These are phyloP conservation scores for Auanema freiburgensis DNA, from an alignment of 2,888 invertebrate genomes.

Conservation along the genomic window DNA sequence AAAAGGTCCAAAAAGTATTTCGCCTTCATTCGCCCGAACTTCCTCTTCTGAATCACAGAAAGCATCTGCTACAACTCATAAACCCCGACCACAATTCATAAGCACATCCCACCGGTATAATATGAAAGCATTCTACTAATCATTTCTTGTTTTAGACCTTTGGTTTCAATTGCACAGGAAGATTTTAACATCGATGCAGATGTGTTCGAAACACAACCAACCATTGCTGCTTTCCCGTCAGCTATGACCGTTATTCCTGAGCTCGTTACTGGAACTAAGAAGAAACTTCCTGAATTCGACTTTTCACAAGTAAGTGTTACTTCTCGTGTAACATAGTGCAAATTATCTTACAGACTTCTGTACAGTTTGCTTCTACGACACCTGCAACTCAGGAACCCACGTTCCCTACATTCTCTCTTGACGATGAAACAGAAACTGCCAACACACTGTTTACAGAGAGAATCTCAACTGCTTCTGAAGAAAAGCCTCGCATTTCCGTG, in stretches of 20 bases:
- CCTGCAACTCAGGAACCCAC: too few species aligned
- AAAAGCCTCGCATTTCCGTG: background rate
- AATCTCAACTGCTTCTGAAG: background rate
- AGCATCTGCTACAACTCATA: background rate
- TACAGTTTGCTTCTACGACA: too few species aligned
- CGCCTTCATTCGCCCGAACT: conserved; percentile 19
- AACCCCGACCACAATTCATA: conserved; percentile 19
- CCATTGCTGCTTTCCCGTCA: conserved; percentile 51
- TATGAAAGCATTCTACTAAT: background rate
- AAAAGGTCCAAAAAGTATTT: background rate
- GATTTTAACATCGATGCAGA: conserved; percentile 60
- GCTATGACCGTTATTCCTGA: conserved; percentile 58
- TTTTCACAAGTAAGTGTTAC: conserved; percentile 23
- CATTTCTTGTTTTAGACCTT: conserved; percentile 31
- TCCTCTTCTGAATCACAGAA: conserved; percentile 20
- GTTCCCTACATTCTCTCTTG: background rate
- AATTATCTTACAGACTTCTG: too few species aligned
- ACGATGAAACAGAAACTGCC: background rate
- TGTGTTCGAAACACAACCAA: conserved; percentile 43
- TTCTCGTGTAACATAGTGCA: background rate
- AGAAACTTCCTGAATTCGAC: conserved; percentile 36
- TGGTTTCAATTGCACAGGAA: conserved; percentile 53
- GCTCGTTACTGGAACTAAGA: conserved; percentile 22
- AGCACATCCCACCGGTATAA: conserved; percentile 22
- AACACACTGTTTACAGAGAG: background rate